These are phyloP conservation scores for Nasonia longicornis DNA, from an alignment of 1,140 invertebrate genomes.

Conservation along the genomic window DNA sequence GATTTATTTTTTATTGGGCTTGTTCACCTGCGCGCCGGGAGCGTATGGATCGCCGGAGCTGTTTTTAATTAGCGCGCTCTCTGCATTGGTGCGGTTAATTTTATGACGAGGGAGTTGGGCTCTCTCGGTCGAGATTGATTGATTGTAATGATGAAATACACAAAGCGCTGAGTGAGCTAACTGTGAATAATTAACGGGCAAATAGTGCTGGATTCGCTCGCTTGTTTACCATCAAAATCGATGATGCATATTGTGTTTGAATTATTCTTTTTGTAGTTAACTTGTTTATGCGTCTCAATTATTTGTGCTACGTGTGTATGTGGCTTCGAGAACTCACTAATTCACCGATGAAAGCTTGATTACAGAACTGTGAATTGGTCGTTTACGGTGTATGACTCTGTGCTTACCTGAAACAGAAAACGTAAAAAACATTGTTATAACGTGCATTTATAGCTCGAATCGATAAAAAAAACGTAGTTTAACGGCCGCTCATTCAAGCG, in stretches of 20 bases:
- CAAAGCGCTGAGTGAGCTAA: not conserved
- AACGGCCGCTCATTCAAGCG: not conserved
- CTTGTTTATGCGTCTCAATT: too few species aligned
- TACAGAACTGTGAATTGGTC: not conserved
- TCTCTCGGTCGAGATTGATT: not conserved
- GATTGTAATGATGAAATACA: not conserved
- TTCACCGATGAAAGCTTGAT: not conserved
- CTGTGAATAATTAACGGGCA: not conserved
- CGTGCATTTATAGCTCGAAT: too few species aligned
- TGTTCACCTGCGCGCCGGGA: not conserved
- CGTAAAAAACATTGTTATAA: not conserved
- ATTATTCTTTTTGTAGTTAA: too few species aligned
- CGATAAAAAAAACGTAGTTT: too few species aligned
- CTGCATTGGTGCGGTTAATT: not conserved
- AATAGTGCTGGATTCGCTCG: not conserved
- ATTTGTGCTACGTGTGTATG: too few species aligned
- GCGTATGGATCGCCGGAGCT: not conserved
- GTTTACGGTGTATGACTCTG: not conserved
- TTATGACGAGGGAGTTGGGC: not conserved
- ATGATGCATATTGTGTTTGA: too few species aligned
- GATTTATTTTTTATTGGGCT: not conserved
- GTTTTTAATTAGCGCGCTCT: constrained; percentile 10
- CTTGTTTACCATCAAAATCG: not conserved
- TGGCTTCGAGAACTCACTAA: not conserved
- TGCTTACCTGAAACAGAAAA: constrained; percentile 36